Percentiles rank a stretch among this genome's conserved stretches.
phyloP scores from a whole-genome alignment of 2,797 vertebrate species.

The Streptopelia turtur region DNA sequence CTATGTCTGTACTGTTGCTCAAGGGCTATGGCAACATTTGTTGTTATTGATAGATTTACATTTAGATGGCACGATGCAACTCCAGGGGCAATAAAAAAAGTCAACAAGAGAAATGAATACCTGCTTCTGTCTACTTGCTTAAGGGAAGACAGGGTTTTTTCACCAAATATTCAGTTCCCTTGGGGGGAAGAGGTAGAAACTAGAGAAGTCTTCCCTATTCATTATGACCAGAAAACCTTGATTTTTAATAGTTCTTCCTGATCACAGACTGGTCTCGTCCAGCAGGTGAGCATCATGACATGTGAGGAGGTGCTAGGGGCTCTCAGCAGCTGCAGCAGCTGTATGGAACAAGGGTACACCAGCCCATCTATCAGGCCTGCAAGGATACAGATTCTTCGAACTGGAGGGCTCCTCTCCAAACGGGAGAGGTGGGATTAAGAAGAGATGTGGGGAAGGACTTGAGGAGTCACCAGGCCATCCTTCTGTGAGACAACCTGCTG shows the following conservation, averaged over 20 bases:
- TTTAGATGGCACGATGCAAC: neutral
- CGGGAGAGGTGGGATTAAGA: neutral
- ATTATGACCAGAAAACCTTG: neutral
- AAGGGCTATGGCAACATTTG: neutral
- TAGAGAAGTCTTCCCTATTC: neutral
- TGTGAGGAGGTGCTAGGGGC: neutral
- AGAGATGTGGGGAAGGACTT: neutral
- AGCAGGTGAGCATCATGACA: neutral
- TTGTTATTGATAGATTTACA: neutral
- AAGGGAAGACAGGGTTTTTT: neutral
- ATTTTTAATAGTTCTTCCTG: neutral
- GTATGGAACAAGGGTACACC: neutral
- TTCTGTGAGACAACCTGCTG: neutral
- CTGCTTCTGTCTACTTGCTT: neutral
- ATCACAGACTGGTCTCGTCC: neutral
- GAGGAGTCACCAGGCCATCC: neutral
- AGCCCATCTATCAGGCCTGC: neutral
- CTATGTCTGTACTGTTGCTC: neutral
- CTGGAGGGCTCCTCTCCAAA: too few relatives aligned
- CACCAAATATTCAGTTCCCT: neutral
- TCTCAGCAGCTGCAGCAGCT: neutral
- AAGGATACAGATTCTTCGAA: neutral
- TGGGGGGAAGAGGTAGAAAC: neutral
- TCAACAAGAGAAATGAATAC: neutral
- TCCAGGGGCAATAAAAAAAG: neutral